Evolutionary conservation across 1,140 invertebrate genomes (phyloP).

Genomic region (Drosophila seguyi): DNA sequence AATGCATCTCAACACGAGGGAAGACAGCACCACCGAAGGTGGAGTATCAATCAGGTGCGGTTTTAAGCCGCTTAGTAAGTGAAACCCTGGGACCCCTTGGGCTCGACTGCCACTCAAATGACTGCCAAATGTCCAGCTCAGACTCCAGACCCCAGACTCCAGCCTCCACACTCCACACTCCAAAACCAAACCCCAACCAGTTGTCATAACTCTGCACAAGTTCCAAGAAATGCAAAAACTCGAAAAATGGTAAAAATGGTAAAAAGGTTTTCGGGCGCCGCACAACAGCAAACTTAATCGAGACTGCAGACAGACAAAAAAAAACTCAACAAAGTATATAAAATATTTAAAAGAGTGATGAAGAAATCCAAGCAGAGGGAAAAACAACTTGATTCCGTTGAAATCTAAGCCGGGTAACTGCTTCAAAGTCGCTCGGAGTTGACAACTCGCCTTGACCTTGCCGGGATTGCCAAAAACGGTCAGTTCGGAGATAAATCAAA

Average conservation of each 20-base stretch:
- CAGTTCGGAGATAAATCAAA: constrained; percentile 74
- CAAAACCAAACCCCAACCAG: constrained; percentile 32
- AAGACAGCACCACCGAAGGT: constrained; percentile 11
- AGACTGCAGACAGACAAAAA: constrained; percentile 68
- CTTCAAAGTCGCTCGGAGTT: constrained; percentile 57
- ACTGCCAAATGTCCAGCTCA: constrained; percentile 39
- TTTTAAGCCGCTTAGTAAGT: constrained; percentile 77
- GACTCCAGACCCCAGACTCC: constrained; percentile 1
- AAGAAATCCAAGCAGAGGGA: constrained; percentile 17
- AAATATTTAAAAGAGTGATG: constrained; percentile 1
- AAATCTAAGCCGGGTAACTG: constrained; percentile 64
- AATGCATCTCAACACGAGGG: not conserved
- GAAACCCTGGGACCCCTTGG: constrained; percentile 66
- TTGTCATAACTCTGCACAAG: constrained; percentile 68
- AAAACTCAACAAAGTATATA: not conserved
- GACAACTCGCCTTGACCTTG: constrained; percentile 79
- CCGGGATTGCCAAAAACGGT: constrained; percentile 69
- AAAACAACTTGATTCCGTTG: constrained; percentile 57
- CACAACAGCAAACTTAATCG: constrained; percentile 58
- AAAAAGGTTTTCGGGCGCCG: constrained; percentile 67
- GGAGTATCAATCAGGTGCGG: constrained; percentile 68
- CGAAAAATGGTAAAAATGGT: constrained; percentile 35
- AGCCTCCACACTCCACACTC: not conserved
- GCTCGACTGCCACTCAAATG: constrained; percentile 51
- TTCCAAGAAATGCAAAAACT: constrained; percentile 74